Base-by-base conservation (phyloP, 2,113 vertebrate genomes). In the Halichoeres trimaculatus region DNA sequence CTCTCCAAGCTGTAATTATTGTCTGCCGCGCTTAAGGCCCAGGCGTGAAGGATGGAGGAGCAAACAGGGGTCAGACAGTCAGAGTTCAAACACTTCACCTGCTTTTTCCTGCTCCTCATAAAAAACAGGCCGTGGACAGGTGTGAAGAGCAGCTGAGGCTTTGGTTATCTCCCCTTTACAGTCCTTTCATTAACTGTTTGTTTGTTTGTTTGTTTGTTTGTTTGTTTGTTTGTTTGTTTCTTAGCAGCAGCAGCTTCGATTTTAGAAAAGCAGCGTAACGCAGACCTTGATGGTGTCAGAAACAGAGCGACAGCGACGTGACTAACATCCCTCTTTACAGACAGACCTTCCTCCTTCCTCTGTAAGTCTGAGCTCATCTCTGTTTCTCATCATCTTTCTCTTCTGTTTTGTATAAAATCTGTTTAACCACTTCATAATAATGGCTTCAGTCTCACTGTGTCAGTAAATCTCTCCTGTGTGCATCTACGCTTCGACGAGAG, bases 21-120 rank as follows among this genome's bases (percentile, higher is more conserved):
- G 26, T 7, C 30, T 8, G 1, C 62, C 22, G 48, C 10, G 26
- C 36, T 36, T 53, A 53, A 2, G 30, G 52, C 47, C 17, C 0
- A 1, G 8, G 11, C 22, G n/a, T 54, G 35, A 69, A 55, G 53
- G 70, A 23, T 54, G 24, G 69, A 55, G 53, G 65, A 47, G 30
- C 43, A 81, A 70, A 57, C 43, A 72, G 53, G 66, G 48, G 66
- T 81, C 76, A 80, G 52, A 53, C 23, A 48, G 58, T 41, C 40
- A 66, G 16, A 17, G 61, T 35, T 20, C 36, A 66, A 53, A 70
- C 55, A 43, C 40, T 74, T 57, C 8, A 22, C 8, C 8, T 36
- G 17, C 19, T 23, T 65, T 24, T 48, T 8, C 6, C 0, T 36
- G 52, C 45, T 51, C 30, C 51, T 48, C 23, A 55, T 61, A 48